These are phyloP conservation scores for Condylura cristata DNA, from an alignment of 2,113 vertebrate species.

Conservation along the genomic window DNA sequence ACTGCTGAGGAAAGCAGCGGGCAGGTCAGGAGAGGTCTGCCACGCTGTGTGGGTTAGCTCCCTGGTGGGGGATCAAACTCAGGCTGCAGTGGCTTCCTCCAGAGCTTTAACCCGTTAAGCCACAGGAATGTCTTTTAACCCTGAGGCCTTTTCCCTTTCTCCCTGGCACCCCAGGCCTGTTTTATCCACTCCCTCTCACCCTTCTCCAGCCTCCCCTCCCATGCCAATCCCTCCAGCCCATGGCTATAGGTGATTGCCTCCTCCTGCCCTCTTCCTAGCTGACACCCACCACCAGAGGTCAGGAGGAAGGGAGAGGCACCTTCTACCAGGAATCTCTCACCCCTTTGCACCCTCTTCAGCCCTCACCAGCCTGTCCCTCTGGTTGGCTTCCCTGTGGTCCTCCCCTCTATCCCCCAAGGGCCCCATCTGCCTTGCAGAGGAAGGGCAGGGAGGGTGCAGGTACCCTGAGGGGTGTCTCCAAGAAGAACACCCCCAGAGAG, in stretches of 20 bases:
- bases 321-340: slow-evolving; percentile 64
- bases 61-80: no score
- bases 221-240: slow-evolving; percentile 2
- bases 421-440: not conserved
- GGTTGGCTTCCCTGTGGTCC: slow-evolving; percentile 38
- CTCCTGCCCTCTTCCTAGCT: slow-evolving; percentile 38
- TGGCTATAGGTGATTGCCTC: slow-evolving; percentile 35
- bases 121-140: not conserved
- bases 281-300: slow-evolving; percentile 68
- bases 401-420: slow-evolving; percentile 44
- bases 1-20: no score
- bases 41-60: no score
- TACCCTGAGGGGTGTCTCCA: not conserved
- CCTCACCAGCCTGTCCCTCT: slow-evolving; percentile 6
- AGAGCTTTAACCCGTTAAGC: no score
- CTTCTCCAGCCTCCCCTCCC: not conserved
- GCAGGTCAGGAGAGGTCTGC: no score
- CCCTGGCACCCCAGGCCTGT: not conserved
- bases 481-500: not conserved
- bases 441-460: not conserved
- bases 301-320: slow-evolving; percentile 60
- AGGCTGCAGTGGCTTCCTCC: no score
- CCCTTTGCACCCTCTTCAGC: slow-evolving; percentile 52
- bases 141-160: not conserved
- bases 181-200: not conserved